Evolutionary conservation across 2,113 vertebrate genomes (phyloP).

Genomic region (Suncus etruscus): DNA sequence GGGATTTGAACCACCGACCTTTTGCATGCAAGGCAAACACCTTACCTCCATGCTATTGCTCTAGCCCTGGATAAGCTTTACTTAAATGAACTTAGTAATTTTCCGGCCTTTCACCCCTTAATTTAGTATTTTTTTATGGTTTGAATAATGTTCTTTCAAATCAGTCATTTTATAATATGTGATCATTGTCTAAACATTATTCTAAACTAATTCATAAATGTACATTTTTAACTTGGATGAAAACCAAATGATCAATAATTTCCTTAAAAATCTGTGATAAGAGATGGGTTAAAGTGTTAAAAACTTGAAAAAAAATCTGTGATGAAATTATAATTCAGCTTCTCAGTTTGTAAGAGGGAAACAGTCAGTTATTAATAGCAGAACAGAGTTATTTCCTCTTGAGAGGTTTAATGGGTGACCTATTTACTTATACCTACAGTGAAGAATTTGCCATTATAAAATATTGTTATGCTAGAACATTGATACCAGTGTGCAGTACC

Average conservation of each 20-base stretch:
- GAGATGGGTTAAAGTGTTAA: no score
- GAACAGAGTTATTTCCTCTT: conserved; percentile 31
- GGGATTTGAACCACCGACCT: no score
- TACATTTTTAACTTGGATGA: background rate
- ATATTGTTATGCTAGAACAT: conserved; percentile 12
- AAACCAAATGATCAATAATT: background rate
- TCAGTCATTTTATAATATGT: conserved; percentile 25
- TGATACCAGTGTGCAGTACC: background rate
- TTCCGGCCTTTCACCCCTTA: background rate
- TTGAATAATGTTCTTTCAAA: background rate
- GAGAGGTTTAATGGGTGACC: background rate
- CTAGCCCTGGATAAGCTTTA: no score
- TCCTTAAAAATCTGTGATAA: conserved; percentile 3
- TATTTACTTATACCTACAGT: conserved; percentile 17
- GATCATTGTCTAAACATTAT: background rate
- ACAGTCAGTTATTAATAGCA: background rate
- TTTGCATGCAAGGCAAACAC: no score
- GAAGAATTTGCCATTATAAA: background rate
- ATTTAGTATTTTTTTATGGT: background rate
- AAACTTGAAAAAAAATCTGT: conserved; percentile 24
- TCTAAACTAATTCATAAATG: conserved; percentile 21
- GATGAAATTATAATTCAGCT: conserved; percentile 4
- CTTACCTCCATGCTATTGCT: no score
- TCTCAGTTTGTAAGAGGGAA: background rate
- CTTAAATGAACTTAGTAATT: background rate